Conservation (phyloP, 2,888 invertebrate species). For the Hemistola chrysoprasaria region DNA sequence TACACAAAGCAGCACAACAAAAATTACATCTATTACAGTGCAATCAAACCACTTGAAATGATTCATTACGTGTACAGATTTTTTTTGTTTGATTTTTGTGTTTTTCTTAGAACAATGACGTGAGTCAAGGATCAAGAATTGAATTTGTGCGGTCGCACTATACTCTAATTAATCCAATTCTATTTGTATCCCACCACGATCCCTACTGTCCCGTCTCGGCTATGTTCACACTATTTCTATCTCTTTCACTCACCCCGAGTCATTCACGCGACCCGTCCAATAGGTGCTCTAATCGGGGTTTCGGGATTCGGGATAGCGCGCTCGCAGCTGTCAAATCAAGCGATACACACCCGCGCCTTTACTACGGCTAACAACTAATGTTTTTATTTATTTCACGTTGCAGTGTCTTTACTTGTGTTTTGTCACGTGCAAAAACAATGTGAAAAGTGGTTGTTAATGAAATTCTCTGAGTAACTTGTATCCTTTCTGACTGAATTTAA, state of each 20-base stretch:
- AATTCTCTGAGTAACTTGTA: slow-evolving; percentile 76
- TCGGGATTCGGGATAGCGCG: slow-evolving; percentile 62
- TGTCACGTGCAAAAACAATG: slow-evolving; percentile 81
- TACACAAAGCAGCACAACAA: not conserved
- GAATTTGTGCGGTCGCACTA: slow-evolving; percentile 51
- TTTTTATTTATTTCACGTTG: slow-evolving; percentile 53
- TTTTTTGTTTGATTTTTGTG: slow-evolving; percentile 24
- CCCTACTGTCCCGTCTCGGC: slow-evolving; percentile 56
- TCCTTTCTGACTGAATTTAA: slow-evolving; percentile 69
- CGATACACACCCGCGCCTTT: slow-evolving; percentile 50
- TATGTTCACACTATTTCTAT: slow-evolving; percentile 55
- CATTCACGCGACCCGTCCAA: slow-evolving; percentile 69
- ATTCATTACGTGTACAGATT: slow-evolving; percentile 41
- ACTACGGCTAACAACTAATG: slow-evolving; percentile 35
- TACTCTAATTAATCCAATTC: slow-evolving; percentile 64
- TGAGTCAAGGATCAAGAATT: slow-evolving; percentile 43
- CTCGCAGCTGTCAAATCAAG: slow-evolving; percentile 79
- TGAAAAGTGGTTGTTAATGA: slow-evolving; percentile 82
- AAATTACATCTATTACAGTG: slow-evolving; percentile 19
- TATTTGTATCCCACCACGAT: slow-evolving; percentile 70
- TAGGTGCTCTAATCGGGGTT: slow-evolving; percentile 77
- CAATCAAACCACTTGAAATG: slow-evolving; percentile 32
- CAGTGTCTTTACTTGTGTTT: slow-evolving; percentile 82
- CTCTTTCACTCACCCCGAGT: slow-evolving; percentile 55
- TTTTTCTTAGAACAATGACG: slow-evolving; percentile 12